Evolutionary conservation across 2,888 invertebrate species (phyloP).

Genomic region (Noctua comes): DNA sequence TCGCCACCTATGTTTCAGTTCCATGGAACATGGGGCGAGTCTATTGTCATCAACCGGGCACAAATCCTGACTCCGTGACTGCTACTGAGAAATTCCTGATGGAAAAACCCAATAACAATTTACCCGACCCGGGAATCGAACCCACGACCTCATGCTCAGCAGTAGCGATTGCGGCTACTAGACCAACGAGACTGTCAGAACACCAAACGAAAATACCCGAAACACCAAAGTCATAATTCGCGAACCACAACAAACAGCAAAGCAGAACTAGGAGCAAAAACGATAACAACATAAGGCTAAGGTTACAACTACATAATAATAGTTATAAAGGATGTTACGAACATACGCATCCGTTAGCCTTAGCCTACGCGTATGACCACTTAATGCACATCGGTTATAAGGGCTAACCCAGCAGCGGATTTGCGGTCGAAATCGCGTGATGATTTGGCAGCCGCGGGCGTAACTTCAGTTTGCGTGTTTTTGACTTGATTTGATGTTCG

Average conservation of each 20-base stretch:
- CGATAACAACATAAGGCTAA: conserved; percentile 54
- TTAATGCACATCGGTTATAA: conserved; percentile 43
- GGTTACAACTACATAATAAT: conserved; percentile 56
- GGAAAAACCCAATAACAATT: too few species aligned
- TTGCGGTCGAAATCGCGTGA: conserved; percentile 49
- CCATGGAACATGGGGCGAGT: too few species aligned
- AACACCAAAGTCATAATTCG: neutral
- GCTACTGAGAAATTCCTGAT: too few species aligned
- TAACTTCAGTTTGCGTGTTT: conserved; percentile 31
- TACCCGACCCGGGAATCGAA: too few species aligned
- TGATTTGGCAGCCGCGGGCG: conserved; percentile 31
- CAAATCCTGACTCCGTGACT: too few species aligned
- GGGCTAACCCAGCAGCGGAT: conserved; percentile 48
- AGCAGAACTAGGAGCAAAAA: conserved; percentile 15
- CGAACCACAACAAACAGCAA: neutral
- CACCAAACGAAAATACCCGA: neutral
- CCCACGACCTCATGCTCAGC: too few species aligned
- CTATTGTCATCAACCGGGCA: too few species aligned
- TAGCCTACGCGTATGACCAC: conserved; percentile 55
- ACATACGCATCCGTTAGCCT: conserved; percentile 67
- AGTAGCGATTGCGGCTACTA: too few species aligned
- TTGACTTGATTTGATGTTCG: conserved; percentile 22
- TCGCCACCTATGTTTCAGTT: too few species aligned
- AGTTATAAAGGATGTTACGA: conserved; percentile 59
- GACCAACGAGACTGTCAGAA: neutral